Percentiles rank a stretch among this genome's conserved stretches.
Conservation (phyloP, 1,140 invertebrate genomes). For the Danaus plexippus region DNA sequence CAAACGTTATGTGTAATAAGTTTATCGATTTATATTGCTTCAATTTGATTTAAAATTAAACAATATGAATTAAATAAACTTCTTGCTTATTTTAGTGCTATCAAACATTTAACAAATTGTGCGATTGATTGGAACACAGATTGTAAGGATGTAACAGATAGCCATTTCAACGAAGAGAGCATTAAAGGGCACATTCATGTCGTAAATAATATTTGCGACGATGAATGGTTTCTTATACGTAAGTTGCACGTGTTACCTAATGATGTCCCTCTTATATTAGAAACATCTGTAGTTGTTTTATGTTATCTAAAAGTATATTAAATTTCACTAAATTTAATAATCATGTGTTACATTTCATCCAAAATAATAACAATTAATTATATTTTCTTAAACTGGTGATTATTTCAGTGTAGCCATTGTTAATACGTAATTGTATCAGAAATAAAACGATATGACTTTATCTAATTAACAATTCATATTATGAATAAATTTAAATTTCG, state of each 20-base stretch:
- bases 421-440: too few relatives aligned
- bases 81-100: constrained; percentile 33
- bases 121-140: constrained; percentile 57
- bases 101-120: constrained; percentile 47
- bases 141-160: constrained; percentile 45
- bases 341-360: too few relatives aligned
- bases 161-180: constrained; percentile 52
- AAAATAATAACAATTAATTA: too few relatives aligned
- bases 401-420: too few relatives aligned
- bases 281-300: too few relatives aligned
- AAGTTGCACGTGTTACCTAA: constrained; percentile 13
- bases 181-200: constrained; percentile 56
- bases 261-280: too few relatives aligned
- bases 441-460: too few relatives aligned
- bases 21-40: background rate
- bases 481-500: background rate
- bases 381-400: too few relatives aligned
- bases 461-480: too few relatives aligned
- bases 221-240: constrained; percentile 46
- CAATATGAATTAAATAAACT: constrained; percentile 6
- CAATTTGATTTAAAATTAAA: background rate
- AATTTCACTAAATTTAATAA: too few relatives aligned
- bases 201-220: constrained; percentile 45
- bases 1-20: too few relatives aligned
- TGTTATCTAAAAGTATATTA: too few relatives aligned